Base-by-base conservation (phyloP, 2,113 vertebrate genomes). In the Mesoclemmys tuberculata region DNA sequence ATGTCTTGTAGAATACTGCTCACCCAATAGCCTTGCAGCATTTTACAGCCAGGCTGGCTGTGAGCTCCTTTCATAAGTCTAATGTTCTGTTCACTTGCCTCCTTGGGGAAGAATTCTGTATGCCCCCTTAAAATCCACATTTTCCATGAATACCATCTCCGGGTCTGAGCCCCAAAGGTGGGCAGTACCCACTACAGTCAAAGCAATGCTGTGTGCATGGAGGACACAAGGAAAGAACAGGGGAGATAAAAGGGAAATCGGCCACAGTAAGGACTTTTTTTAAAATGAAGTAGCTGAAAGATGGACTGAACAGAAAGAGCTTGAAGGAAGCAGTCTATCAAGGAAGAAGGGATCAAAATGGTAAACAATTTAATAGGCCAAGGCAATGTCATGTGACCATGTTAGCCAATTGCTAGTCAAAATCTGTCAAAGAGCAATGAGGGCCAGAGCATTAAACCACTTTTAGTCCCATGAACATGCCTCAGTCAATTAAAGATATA, bases 101-200 rank as follows among this genome's bases (percentile, higher is more conserved):
- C 14, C 61, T 64, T 35, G 61, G 61, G 35, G 7, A 64, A 64
- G 13, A 31, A 18, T 31, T 64, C 31, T 64, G 61, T 18, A 35
- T 35, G 31, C 88, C 88, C 27, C 80, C 89, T 86, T 31, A 52
- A 74, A 92, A 88, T 48, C 84, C 4, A 18, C 11, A 0, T 90
- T 56, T 38, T 88, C 48, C 94, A 80, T 13, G 68, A 80, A 90
- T 87, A 97, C 96, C 96, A 96, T 95, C 96, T 96, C 95, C 91
- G 96, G 78, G 3, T 16, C 13, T n/a, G 35, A 54, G 26, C 81
- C 10, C 1, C 96, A 22, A 2, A 84, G 91, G 85, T 88, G 90
- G 87, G 71, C 88, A 84, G 56, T 85, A 94, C 83, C 84, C 48
- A 91, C 54, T 87, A 55, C 82, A 68, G 93, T 81, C 52, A 92